phyloP scores from a whole-genome alignment of 2,797 vertebrate genomes.

The Chaetophractus vellerosus region DNA sequence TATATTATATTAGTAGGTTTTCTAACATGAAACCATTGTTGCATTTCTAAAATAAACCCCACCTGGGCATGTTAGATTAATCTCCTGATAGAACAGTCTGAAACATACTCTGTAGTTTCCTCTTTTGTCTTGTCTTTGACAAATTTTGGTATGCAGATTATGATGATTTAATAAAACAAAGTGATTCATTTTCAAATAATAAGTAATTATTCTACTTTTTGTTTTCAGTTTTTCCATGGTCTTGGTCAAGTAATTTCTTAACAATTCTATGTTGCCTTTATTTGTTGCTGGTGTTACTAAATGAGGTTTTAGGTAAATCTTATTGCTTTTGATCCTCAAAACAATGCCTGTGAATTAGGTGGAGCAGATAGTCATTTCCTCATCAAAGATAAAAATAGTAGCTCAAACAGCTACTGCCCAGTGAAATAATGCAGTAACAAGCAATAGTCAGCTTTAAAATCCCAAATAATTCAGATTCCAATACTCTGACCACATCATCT shows the following conservation, averaged over 20 bases:
- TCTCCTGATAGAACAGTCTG: not conserved
- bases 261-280: not conserved
- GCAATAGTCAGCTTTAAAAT: not conserved
- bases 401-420: not conserved
- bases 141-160: not conserved
- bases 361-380: not conserved
- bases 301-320: not conserved
- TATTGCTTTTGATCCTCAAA: not conserved
- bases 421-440: not conserved
- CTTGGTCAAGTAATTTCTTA: conserved; percentile 1
- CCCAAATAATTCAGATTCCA: not conserved
- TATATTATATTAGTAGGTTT: not conserved
- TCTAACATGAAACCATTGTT: not conserved
- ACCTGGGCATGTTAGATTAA: not conserved
- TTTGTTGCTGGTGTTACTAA: not conserved
- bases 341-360: not conserved
- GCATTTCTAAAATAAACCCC: conserved; percentile 1
- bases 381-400: conserved; percentile 2
- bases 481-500: not conserved
- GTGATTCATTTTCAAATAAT: not conserved
- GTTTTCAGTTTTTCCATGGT: not conserved
- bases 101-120: not conserved
- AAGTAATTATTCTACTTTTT: not conserved
- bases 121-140: not conserved
- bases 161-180: conserved; percentile 28